Evolutionary conservation across 2,888 invertebrate species (phyloP), one percentile per base, ranked within the genome.

Genomic region (Cactoblastis cactorum): DNA sequence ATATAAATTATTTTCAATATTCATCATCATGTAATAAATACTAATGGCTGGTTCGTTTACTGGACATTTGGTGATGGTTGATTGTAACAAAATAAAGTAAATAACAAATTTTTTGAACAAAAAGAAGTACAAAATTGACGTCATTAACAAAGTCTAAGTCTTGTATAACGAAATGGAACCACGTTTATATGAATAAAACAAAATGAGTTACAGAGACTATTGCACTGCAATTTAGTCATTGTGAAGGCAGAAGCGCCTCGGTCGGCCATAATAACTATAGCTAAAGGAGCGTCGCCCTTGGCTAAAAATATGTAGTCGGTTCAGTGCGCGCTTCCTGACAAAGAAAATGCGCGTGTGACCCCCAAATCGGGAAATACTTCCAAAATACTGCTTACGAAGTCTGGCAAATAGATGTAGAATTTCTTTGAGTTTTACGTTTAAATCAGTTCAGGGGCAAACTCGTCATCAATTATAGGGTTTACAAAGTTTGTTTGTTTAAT

Each of bases 301-400:
- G 72, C 87, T 87, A 87, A 85, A 87, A 85, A 87, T 88, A 88
- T 74, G 70, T 72, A 71, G 69, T 55, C 76, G 67, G 80, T 82
- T 83, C 80, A 82, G 62, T 70, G 80, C 68, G 81, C 80, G 80
- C 74, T 79, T 78, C 78, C 72, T 82, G 77, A 85, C 87, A 87
- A 86, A 83, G 87, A 84, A 82, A 80, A 77, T 74, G 74, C 74
- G 74, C 73, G 71, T 67, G 65, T 71, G 84, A 83, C 83, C 83
- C 82, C 80, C 71, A 80, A 76, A 77, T 76, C 69, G 74, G 74
- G 72, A 75, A 74, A 69, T 70, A 65, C 69, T 71, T 57, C 54
- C 65, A 60, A 63, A 60, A 59, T 41, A 59, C 55, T 65, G 66
- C 71, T 67, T 65, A 66, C 63, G 57, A 62, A 52, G 54, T 51